Base-by-base conservation (phyloP, 2,113 vertebrate genomes). In the Lichenostomus cassidix region DNA sequence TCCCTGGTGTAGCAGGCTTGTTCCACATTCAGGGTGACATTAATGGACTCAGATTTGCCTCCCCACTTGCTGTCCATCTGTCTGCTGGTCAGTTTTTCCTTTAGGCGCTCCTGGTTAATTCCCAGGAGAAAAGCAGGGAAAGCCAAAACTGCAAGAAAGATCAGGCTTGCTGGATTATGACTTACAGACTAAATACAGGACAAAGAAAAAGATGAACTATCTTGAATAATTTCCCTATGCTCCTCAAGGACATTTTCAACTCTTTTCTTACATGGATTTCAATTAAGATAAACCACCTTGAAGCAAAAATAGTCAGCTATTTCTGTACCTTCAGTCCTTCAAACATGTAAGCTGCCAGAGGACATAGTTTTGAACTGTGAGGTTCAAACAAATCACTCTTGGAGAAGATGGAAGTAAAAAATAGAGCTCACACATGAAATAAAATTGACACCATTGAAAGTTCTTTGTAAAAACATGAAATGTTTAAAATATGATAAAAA, bases 61-160 rank as follows among this genome's bases (percentile, higher is more conserved):
- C 99, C 99, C 99, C 99, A 99, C 94, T 98, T 99, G 97, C 99
- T 99, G 88, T 99, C 99, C 99, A 99, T 99, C 97, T 99, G 99
- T 39, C 99, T 97, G 97, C 99, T 99, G 22, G 99, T 99, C 83
- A 99, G 97, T 81, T 99, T 99, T 88, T 99, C 99, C 90, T 99
- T 99, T 50, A 99, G 96, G 35, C 99, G 98, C 19, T 97, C 97
- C 96, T 99, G 99, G 94, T 99, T 98, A 67, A 99, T 99, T 39
- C 99, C 99, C 94, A 99, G 97, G 22, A 99, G 98, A 96, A 99
- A 99, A 0, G 99, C 98, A 37, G 99, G 99, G 94, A 99, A 99
- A 52, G 99, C 99, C 96, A 99, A 94, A 97, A 99, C 99, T 99
- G 94, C 47, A 74, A 91, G 68, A 76, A 78, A 83, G 27, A 95